Evolutionary conservation across 2,797 vertebrate genomes (phyloP).

Genomic region (Petrocephalus sullivani): DNA sequence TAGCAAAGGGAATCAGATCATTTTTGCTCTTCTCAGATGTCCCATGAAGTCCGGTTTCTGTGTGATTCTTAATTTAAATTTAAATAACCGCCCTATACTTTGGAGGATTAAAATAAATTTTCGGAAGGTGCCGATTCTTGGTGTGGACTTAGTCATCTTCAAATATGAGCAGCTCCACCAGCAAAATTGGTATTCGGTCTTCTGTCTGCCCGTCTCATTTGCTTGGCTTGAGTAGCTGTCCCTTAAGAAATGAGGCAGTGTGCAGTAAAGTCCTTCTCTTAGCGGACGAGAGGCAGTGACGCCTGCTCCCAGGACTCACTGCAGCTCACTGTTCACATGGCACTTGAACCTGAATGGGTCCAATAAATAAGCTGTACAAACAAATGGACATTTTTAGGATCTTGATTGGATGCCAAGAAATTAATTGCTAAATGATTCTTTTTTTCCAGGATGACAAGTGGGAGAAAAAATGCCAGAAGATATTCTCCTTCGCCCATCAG

Average conservation of each 20-base stretch:
- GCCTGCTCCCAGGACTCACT: neutral
- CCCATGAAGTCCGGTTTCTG: neutral
- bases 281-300: neutral
- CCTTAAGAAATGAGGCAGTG: neutral
- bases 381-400: neutral
- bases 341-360: neutral
- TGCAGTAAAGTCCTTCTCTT: neutral
- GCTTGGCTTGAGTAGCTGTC: neutral
- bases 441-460: constrained; percentile 89
- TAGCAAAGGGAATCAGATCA: neutral
- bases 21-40: neutral
- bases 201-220: neutral
- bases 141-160: neutral
- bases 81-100: neutral
- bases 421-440: neutral
- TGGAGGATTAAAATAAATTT: neutral
- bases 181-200: neutral
- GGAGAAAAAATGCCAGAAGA: constrained; percentile 99
- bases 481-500: constrained; percentile 96
- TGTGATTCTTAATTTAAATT: neutral
- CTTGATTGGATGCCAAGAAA: neutral
- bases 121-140: neutral
- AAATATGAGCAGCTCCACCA: neutral
- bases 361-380: neutral
- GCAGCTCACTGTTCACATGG: neutral